phyloP scores from a whole-genome alignment of 2,113 vertebrate genomes.

The Oncorhynchus clarkii region DNA sequence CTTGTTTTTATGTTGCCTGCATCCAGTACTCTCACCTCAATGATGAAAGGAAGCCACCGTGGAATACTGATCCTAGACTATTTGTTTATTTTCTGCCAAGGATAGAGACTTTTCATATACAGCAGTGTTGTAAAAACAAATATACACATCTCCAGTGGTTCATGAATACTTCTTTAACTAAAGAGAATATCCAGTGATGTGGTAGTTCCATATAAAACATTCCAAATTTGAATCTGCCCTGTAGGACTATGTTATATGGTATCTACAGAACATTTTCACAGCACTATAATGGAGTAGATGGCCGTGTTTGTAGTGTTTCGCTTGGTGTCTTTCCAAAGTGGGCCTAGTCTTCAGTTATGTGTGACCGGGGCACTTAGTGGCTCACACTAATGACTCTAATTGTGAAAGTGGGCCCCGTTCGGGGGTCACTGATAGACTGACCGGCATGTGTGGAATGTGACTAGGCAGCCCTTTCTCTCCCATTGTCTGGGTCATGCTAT shows the following conservation, averaged over 20 bases:
- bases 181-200: not conserved
- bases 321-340: conserved; percentile 40
- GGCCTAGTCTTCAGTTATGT: conserved; percentile 56
- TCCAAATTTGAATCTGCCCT: not conserved
- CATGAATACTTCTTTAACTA: conserved; percentile 4
- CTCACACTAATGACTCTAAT: conserved; percentile 71
- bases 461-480: conserved; percentile 39
- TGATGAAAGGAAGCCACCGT: no score
- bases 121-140: not conserved
- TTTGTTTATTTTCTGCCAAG: conserved; percentile 12
- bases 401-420: conserved; percentile 72
- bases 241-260: conserved; percentile 21
- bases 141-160: not conserved
- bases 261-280: conserved; percentile 31
- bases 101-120: not conserved
- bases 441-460: conserved; percentile 69
- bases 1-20: not conserved
- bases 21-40: no score
- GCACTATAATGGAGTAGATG: conserved; percentile 40
- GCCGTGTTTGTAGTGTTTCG: conserved; percentile 43
- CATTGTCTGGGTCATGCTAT: conserved; percentile 57
- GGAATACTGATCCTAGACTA: not conserved
- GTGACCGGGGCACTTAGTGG: conserved; percentile 68
- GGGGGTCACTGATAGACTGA: conserved; percentile 59
- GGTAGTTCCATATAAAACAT: no score